Base-by-base conservation (phyloP, 1,140 invertebrate species). In the Drosophila parvula region DNA sequence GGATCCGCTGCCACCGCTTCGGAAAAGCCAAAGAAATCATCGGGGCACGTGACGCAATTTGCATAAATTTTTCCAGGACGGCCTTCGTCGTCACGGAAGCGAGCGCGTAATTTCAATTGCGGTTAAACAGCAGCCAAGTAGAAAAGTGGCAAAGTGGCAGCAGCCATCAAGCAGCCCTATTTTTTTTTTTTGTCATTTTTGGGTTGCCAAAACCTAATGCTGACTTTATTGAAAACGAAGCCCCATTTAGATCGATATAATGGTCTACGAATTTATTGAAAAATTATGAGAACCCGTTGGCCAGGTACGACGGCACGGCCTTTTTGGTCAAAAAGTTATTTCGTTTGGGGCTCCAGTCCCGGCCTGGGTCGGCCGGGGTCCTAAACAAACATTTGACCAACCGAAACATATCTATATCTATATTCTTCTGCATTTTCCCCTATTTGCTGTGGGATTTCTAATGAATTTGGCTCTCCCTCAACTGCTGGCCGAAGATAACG, bases 11-110 rank as follows among this genome's bases (percentile, higher is more conserved):
- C 36, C 61, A 34, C 30, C 63, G 62, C 38, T 59, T 40, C 50
- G 51, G 45, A 43, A 86, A 61, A 68, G 78, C 75, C 78, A 89
- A 84, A 89, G 81, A 89, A 89, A 89, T 89, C 84, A 89, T 89
- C 88, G 78, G 74, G 74, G 84, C 84, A 91, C 90, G 90, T 91
- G 90, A 91, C 90, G 86, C 78, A 91, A 91, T 91, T 91, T 91
- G 83, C 90, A 91, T 91, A 90, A 90, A 90, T 86, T 86, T 86
- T 61, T 71, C 36, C 36, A 62, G 40, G 3, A 78, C 70, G 59
- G 73, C 65, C 71, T 68, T 61, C 53, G 63, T 65, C 79, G 82
- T 82, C 74, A 89, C 81, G 83, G 83, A 77, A 83, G 79, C 71
- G 48, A 78, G 80, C 85, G 85, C 78, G 84, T 89, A 89, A 89